Evolutionary conservation across 2,888 invertebrate genomes (phyloP), one percentile per base, ranked within the genome.

Genomic region (Isotomurus palustris): DNA sequence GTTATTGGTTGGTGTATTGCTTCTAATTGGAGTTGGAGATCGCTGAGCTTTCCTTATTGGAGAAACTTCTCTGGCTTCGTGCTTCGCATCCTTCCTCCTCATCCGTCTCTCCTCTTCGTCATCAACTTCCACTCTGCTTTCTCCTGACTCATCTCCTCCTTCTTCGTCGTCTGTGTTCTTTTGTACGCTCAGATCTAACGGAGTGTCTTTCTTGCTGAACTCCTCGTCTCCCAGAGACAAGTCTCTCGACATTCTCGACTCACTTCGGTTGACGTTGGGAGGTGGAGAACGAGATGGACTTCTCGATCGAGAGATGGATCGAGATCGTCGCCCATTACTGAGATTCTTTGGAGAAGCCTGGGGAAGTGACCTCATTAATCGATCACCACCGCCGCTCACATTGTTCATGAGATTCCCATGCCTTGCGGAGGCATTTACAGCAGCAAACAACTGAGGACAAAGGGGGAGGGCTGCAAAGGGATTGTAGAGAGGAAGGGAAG

Each of bases 361-460:
- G 24, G 80, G 75, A 81, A 79, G 66, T 82, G 82, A 57, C 22
- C 52, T 50, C 14, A 55, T 44, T 35, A 47, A 47, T 19, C 38
- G 32, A 14, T 45, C 50, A 14, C 45, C 50, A 2, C 59, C 59
- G n/a, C n/a, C n/a, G n/a, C n/a, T n/a, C n/a, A n/a, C n/a, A 29
- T 62, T 53, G 2, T 56, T 43, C 21, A 55, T 54, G 25, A 45
- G 22, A n/a, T 8, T 14, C 5, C 27, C 27, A 5, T 50, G 50
- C 17, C 50, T 4, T 14, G 48, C 35, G 22, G 40, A 32, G 5
- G 50, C 57, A 24, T 22, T 44, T 2, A 60, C 66, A 6, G 64
- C 58, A 19, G 64, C 62, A 58, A 69, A 69, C 27, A 69, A 50
- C 53, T 68, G 67, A 19, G 66, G 69, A 40, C 64, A 64, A n/a